Percentiles rank a stretch among this genome's conserved stretches.
These are phyloP conservation scores for Helarctos malayanus DNA, from an alignment of 2,797 vertebrate species.

Conservation along the genomic window DNA sequence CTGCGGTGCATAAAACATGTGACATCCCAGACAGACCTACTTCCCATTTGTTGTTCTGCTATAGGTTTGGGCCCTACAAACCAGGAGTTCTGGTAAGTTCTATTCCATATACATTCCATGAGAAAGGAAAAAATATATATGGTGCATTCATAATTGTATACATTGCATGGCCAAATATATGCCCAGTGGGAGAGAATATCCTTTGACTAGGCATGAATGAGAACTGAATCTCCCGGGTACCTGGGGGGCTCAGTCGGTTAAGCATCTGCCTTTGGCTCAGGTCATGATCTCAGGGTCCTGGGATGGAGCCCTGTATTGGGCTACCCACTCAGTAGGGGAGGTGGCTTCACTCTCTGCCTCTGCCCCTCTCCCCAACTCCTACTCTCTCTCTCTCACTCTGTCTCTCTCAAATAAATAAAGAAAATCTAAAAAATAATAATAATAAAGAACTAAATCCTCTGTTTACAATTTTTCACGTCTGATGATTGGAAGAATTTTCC, in stretches of 20 bases:
- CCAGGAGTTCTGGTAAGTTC: neutral
- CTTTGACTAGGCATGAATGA: neutral
- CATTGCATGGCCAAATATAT: neutral
- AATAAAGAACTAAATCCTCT: neutral
- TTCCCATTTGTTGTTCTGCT: neutral
- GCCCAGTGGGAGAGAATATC: constrained; percentile 11
- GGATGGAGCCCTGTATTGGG: neutral
- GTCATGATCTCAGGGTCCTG: neutral
- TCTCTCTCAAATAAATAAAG: neutral
- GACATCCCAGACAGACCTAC: neutral
- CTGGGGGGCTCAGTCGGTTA: neutral
- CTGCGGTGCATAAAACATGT: neutral
- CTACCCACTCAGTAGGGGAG: neutral
- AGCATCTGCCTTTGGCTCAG: neutral
- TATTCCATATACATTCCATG: neutral
- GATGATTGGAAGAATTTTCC: neutral
- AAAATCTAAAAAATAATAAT: neutral
- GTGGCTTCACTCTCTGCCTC: neutral
- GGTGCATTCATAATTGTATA: neutral
- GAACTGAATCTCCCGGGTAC: neutral
- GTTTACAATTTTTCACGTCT: neutral
- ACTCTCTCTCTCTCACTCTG: neutral
- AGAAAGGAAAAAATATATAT: constrained; percentile 17
- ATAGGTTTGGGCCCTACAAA: neutral
- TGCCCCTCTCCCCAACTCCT: neutral